Evolutionary conservation across 2,888 invertebrate genomes (phyloP).

Genomic region (Beris chalybata): DNA sequence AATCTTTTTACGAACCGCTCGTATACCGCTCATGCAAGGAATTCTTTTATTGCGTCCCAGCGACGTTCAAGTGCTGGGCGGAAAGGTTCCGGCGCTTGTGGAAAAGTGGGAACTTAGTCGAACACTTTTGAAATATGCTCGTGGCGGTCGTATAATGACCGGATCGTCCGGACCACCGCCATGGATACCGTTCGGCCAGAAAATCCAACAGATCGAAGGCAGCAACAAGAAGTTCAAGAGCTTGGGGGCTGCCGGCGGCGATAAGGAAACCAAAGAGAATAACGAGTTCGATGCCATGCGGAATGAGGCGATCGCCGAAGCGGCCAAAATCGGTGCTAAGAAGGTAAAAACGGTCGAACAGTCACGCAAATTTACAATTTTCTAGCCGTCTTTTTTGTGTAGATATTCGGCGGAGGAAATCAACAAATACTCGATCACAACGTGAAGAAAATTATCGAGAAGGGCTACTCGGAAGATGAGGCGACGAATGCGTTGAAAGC

Average conservation of each 20-base stretch:
- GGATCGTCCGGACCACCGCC: conserved; percentile 77
- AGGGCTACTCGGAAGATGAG: conserved; percentile 76
- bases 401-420: conserved; percentile 67
- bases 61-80: conserved; percentile 77
- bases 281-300: conserved; percentile 88
- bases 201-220: conserved; percentile 61
- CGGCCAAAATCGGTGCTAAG: conserved; percentile 67
- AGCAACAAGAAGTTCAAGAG: conserved; percentile 72
- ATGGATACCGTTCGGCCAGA: conserved; percentile 90
- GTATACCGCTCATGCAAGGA: conserved; percentile 68
- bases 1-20: conserved; percentile 61
- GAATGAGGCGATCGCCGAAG: conserved; percentile 87
- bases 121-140: conserved; percentile 65
- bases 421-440: conserved; percentile 72
- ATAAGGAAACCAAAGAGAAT: conserved; percentile 64
- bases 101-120: conserved; percentile 85
- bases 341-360: conserved; percentile 52
- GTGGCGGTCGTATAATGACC: conserved; percentile 44
- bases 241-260: conserved; percentile 57
- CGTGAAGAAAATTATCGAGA: conserved; percentile 77
- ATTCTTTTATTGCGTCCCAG: conserved; percentile 71
- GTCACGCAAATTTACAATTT: conserved; percentile 41
- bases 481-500: conserved; percentile 72
- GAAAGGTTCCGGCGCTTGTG: conserved; percentile 76
- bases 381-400: background rate